Evolutionary conservation across 2,797 vertebrate genomes (phyloP).

Genomic region (Anguilla marmorata): DNA sequence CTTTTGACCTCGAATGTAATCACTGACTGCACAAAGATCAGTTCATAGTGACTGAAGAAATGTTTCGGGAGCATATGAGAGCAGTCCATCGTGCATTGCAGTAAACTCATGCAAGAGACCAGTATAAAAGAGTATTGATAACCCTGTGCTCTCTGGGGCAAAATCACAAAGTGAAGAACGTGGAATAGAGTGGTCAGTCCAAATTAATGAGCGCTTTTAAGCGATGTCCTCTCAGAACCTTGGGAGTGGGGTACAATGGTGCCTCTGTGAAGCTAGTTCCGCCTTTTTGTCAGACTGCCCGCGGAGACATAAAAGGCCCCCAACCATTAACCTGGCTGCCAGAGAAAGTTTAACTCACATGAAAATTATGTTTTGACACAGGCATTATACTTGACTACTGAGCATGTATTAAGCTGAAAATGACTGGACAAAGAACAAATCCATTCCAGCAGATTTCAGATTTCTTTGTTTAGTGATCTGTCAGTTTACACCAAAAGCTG

Average conservation of each 20-base stretch:
- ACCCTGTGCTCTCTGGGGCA: not conserved
- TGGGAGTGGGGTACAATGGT: not conserved
- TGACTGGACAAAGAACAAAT: conserved; percentile 37
- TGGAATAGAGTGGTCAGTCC: not conserved
- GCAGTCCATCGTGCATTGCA: not conserved
- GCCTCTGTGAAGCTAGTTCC: not conserved
- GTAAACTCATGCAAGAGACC: not conserved
- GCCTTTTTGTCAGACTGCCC: conserved; percentile 29
- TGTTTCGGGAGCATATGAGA: not conserved
- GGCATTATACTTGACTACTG: conserved; percentile 44
- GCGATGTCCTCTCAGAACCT: conserved; percentile 9
- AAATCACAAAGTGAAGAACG: not conserved
- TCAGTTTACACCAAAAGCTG: not conserved
- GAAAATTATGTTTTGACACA: conserved; percentile 19
- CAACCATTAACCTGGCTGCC: conserved; percentile 33
- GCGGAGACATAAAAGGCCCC: not conserved
- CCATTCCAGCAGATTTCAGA: conserved; percentile 36
- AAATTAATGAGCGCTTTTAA: conserved; percentile 12
- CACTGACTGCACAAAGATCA: not conserved
- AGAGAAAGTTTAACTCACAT: conserved; percentile 35
- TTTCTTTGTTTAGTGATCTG: conserved; percentile 8
- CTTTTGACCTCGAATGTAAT: no score
- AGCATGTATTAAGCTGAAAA: conserved; percentile 28
- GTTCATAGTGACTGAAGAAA: not conserved
- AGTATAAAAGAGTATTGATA: not conserved